Base-by-base conservation (phyloP, 2,888 invertebrate genomes). In the Lathronympha strigana region DNA sequence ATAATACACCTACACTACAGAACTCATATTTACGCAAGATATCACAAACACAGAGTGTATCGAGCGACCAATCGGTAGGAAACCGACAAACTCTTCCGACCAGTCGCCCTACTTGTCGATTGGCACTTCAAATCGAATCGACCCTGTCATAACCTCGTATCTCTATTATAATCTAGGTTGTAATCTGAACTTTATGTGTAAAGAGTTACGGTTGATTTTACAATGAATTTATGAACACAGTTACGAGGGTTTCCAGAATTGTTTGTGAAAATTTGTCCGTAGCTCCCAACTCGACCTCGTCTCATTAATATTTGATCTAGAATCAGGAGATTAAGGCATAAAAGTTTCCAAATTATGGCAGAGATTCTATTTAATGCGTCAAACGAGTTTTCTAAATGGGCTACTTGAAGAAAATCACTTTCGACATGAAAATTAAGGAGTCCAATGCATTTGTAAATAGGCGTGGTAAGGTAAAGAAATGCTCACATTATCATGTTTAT, bases 241-340 rank as follows among this genome's bases (percentile, higher is more conserved):
- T 13, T 43, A 19, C 40, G n/a, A 43, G 13, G 2, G 28, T 25
- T 6, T 13, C 15, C 40, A 17, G n/a, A 19, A 19, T 43, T 45
- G 31, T 28, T 13, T 31, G 4, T 19, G 17, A 1, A 31, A 63
- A 45, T 50, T 55, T 43, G 19, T 38, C 21, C 50, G 54, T 47
- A 31, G 47, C 49, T 25, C 45, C 63, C 49, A 31, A 63, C 53
- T 50, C 63, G 38, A 67, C 63, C 61, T 60, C 66, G 61, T 38
- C 36, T 54, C 55, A 75, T 82, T 72, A 80, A 80, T 81, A 75
- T 80, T 81, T 78, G 75, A 82, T 78, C 70, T 76, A 70, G 69
- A 71, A 73, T 69, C 74, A 68, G 69, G 71, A 70, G 74, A 76
- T 76, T 75, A 74, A 69, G 71, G 68, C 69, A 66, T 63, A 69